phyloP scores from a whole-genome alignment of 2,797 vertebrate genomes.

The Gallinago nigripennis region DNA sequence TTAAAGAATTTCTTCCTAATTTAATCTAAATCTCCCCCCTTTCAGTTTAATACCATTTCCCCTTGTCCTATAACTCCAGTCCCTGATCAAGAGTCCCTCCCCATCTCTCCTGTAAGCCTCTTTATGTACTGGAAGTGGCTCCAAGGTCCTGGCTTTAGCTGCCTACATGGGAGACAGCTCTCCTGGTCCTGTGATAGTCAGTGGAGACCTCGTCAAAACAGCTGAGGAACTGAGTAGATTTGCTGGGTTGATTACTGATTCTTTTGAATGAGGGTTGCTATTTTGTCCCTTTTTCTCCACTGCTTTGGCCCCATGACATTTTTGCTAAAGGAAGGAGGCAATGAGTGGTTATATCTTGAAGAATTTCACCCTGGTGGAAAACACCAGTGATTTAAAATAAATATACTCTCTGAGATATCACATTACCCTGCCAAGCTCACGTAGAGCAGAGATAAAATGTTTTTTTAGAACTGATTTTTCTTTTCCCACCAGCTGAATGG shows the following conservation, averaged over 20 bases:
- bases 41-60: too few relatives aligned
- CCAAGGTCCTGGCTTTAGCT: background rate
- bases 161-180: background rate
- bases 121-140: too few relatives aligned
- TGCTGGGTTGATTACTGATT: background rate
- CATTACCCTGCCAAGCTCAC: constrained; percentile 17
- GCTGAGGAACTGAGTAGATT: background rate
- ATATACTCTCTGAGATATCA: background rate
- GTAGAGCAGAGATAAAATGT: constrained; percentile 45
- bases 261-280: background rate
- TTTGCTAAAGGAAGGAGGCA: background rate
- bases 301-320: background rate
- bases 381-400: constrained; percentile 52
- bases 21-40: too few relatives aligned
- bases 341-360: background rate
- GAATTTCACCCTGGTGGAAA: constrained; percentile 37
- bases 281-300: background rate
- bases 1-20: too few relatives aligned
- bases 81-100: too few relatives aligned
- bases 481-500: constrained; percentile 19
- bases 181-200: background rate
- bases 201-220: background rate
- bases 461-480: constrained; percentile 43
- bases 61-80: too few relatives aligned
- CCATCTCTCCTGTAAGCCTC: too few relatives aligned